phyloP scores from a whole-genome alignment of 2,888 invertebrate species.

The Biston stratarius region DNA sequence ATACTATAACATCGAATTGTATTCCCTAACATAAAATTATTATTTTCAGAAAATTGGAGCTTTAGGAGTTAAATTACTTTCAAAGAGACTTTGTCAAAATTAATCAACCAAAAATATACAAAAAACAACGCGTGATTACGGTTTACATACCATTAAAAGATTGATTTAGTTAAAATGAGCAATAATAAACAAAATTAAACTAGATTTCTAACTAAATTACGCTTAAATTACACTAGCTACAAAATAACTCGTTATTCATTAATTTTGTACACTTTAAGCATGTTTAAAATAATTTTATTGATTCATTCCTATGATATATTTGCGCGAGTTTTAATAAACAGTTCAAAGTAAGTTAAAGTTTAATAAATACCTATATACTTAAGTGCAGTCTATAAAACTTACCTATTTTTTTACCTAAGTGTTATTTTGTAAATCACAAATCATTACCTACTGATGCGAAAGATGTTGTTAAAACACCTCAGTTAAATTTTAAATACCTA shows the following conservation, averaged over 20 bases:
- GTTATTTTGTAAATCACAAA: slow-evolving; percentile 47
- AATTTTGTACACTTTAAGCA: slow-evolving; percentile 72
- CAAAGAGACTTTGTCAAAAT: slow-evolving; percentile 33
- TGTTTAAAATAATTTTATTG: slow-evolving; percentile 65
- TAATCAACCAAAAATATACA: slow-evolving; percentile 44
- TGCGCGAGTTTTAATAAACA: slow-evolving; percentile 29
- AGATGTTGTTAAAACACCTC: slow-evolving; percentile 41
- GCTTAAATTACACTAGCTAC: slow-evolving; percentile 76
- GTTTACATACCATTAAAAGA: slow-evolving; percentile 14
- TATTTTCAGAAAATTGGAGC: slow-evolving; percentile 21
- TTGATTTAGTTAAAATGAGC: slow-evolving; percentile 1
- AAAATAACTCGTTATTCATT: slow-evolving; percentile 63
- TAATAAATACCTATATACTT: slow-evolving; percentile 23
- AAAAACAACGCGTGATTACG: not conserved
- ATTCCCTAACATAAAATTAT: not conserved
- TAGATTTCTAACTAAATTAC: slow-evolving; percentile 36
- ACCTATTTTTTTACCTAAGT: slow-evolving; percentile 43
- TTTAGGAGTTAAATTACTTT: slow-evolving; percentile 18
- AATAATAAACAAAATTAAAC: slow-evolving; percentile 31
- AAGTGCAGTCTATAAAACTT: slow-evolving; percentile 47
- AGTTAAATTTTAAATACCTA: slow-evolving; percentile 27
- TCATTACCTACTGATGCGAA: slow-evolving; percentile 38
- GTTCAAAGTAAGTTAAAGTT: slow-evolving; percentile 20
- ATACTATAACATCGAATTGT: not conserved
- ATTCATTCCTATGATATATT: slow-evolving; percentile 41